phyloP scores from a whole-genome alignment of 2,888 invertebrate species.

The Pherbina coryleti region DNA sequence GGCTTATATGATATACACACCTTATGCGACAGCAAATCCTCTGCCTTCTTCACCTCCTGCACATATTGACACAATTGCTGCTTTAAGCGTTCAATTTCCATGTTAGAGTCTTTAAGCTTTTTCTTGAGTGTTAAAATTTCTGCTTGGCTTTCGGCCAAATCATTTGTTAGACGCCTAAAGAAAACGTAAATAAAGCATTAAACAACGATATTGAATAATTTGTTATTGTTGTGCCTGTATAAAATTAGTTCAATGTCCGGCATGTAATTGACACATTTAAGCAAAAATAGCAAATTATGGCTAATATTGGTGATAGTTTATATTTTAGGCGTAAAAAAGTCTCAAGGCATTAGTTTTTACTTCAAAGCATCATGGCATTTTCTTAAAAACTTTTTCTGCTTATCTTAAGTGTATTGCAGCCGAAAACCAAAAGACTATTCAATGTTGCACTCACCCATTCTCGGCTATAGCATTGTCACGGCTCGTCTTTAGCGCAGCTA shows the following conservation, averaged over 20 bases:
- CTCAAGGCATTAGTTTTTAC: background rate
- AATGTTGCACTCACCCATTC: constrained; percentile 60
- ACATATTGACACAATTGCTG: constrained; percentile 86
- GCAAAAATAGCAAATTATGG: no score
- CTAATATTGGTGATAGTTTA: background rate
- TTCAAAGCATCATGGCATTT: background rate
- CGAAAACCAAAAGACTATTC: background rate
- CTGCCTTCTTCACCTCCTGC: constrained; percentile 82
- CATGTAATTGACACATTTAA: no score
- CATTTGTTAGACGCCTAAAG: constrained; percentile 79
- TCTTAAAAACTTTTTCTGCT: no score
- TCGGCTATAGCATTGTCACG: constrained; percentile 67
- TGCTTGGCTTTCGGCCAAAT: constrained; percentile 75
- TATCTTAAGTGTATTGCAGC: background rate
- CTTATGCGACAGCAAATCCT: constrained; percentile 80
- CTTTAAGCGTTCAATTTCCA: constrained; percentile 81
- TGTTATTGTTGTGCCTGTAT: no score
- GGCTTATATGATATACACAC: constrained; percentile 60
- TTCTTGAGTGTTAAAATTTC: constrained; percentile 75
- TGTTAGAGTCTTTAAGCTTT: constrained; percentile 77
- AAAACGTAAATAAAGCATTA: no score
- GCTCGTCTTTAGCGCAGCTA: constrained; percentile 62
- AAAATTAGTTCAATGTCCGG: no score
- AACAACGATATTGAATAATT: no score
- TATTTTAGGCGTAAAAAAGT: background rate